phyloP scores from a whole-genome alignment of 2,888 invertebrate genomes.

The Heliconius sara region DNA sequence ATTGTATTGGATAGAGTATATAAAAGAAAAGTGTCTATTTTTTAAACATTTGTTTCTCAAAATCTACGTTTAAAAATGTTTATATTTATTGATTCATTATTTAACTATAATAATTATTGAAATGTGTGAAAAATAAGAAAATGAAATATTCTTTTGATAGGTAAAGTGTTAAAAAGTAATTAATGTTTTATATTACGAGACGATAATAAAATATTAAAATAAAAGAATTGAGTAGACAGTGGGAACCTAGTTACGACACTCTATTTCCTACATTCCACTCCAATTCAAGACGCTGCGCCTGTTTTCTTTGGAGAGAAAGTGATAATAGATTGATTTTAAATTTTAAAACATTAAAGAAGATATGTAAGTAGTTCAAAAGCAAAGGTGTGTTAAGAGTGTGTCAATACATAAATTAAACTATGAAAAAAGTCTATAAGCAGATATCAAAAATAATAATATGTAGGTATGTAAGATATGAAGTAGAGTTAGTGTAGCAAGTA shows the following conservation, averaged over 20 bases:
- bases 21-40: not conserved
- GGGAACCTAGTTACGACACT: not conserved
- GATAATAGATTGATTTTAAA: not conserved
- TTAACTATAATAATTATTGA: not conserved
- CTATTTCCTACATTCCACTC: not conserved
- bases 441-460: not conserved
- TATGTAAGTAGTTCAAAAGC: too few relatives aligned
- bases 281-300: not conserved
- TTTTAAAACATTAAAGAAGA: not conserved
- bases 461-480: slow-evolving; percentile 4
- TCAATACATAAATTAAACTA: too few relatives aligned
- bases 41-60: too few relatives aligned
- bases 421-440: not conserved
- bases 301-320: not conserved
- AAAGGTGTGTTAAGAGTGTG: too few relatives aligned
- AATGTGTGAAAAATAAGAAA: not conserved
- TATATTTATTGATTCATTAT: not conserved
- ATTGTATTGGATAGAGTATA: not conserved
- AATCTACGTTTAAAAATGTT: too few relatives aligned
- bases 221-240: too few relatives aligned
- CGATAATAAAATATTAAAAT: not conserved
- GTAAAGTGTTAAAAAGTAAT: not conserved
- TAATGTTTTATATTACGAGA: not conserved
- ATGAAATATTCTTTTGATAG: not conserved
- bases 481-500: slow-evolving; percentile 30